phyloP scores from a whole-genome alignment of 1,140 invertebrate species.

The Oscheius sp. region DNA sequence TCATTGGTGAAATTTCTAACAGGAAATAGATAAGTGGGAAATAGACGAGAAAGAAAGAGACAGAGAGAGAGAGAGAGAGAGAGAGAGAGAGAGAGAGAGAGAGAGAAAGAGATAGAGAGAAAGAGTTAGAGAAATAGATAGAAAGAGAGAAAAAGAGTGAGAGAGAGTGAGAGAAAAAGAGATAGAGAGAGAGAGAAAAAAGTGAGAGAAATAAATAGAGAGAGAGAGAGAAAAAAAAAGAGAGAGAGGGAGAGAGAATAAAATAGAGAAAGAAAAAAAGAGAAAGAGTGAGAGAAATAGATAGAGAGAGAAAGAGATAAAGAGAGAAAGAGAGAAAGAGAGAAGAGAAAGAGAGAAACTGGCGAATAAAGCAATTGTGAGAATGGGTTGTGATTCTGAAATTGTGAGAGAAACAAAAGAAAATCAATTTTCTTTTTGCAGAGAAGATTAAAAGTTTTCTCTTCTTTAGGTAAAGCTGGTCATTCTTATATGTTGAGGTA shows the following conservation, averaged over 20 bases:
- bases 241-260: not conserved
- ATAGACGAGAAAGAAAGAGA: not conserved
- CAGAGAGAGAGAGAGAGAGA: not conserved
- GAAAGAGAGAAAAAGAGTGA: not conserved
- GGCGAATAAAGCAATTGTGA: no score
- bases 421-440: no score
- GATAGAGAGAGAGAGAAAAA: not conserved
- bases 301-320: not conserved
- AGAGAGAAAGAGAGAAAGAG: not conserved
- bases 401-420: no score
- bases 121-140: not conserved
- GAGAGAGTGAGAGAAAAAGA: not conserved
- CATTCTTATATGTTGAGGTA: no score
- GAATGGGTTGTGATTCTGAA: no score
- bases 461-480: no score
- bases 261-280: not conserved
- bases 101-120: not conserved
- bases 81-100: not conserved
- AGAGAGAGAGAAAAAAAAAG: not conserved
- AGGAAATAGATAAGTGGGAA: not conserved
- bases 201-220: not conserved
- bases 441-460: no score
- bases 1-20: not conserved
- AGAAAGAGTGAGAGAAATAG: not conserved
- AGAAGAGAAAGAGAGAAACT: no score